Percentiles rank a stretch among this genome's conserved stretches.
Evolutionary conservation across 1,140 invertebrate genomes (phyloP).

Genomic region (Cherax destructor): DNA sequence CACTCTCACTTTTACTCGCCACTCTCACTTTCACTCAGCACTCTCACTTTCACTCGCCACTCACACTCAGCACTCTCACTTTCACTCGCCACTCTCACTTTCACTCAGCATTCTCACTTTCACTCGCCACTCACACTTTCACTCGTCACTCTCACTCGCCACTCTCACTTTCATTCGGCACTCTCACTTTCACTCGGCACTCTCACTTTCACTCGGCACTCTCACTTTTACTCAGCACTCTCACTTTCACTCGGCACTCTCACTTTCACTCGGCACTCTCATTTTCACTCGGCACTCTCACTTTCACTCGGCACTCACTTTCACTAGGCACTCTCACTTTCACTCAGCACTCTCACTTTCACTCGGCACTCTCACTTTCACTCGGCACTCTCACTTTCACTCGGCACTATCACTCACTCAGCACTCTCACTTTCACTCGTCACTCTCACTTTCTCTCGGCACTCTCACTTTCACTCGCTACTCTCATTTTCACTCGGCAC

Average conservation of each 20-base stretch:
- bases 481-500: too few species aligned
- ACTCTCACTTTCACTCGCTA: not conserved
- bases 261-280: not conserved
- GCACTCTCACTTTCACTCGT: slow-evolving; percentile 18
- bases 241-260: slow-evolving; percentile 20
- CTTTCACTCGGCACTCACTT: not conserved
- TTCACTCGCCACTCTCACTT: not conserved
- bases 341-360: not conserved
- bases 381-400: not conserved
- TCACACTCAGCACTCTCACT: too few species aligned
- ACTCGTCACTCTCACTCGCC: not conserved
- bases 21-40: slow-evolving; percentile 21
- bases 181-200: slow-evolving; percentile 23
- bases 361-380: slow-evolving; percentile 18
- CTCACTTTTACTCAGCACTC: too few species aligned
- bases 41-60: not conserved
- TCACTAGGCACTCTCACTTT: slow-evolving; percentile 10
- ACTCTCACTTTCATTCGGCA: not conserved
- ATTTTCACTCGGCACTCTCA: too few species aligned
- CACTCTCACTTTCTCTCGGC: not conserved
- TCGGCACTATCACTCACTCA: too few species aligned
- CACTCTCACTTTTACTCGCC: not conserved
- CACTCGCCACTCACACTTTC: slow-evolving; percentile 5
- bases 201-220: not conserved
- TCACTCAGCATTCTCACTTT: not conserved